These are phyloP conservation scores for Conopomorpha cramerella DNA, from an alignment of 1,140 invertebrate species.

Conservation along the genomic window DNA sequence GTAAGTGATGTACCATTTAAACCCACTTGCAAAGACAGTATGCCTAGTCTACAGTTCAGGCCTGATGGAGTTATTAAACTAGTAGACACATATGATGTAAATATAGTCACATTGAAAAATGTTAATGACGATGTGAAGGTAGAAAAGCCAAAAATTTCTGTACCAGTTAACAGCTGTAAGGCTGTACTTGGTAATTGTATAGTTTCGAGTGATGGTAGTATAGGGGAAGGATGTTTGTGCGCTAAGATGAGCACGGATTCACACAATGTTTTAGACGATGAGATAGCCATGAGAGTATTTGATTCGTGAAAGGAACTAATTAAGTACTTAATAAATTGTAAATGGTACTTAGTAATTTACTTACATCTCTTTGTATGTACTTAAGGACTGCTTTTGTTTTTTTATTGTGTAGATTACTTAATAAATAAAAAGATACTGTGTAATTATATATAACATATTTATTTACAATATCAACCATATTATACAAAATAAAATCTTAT, in stretches of 20 bases:
- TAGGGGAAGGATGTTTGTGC: constrained; percentile 40
- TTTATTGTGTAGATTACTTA: constrained; percentile 4
- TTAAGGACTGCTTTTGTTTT: constrained; percentile 5
- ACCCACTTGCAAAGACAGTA: too few relatives aligned
- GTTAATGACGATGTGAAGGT: constrained; percentile 6
- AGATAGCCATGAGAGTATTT: constrained; percentile 15
- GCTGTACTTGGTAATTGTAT: constrained; percentile 40
- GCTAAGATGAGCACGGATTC: constrained; percentile 37
- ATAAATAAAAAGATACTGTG: constrained; percentile 33
- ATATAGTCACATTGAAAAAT: constrained; percentile 11
- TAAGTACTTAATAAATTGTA: not conserved
- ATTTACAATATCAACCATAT: constrained; percentile 57
- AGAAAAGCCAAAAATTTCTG: too few relatives aligned
- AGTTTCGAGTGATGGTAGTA: constrained; percentile 34
- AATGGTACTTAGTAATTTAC: not conserved
- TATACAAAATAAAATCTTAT: constrained; percentile 58
- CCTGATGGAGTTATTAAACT: constrained; percentile 33
- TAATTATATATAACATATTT: constrained; percentile 58
- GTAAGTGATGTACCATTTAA: too few relatives aligned
- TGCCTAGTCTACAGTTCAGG: constrained; percentile 20
- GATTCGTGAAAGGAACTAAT: not conserved
- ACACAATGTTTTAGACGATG: constrained; percentile 24
- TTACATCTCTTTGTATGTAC: too few relatives aligned
- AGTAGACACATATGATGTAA: constrained; percentile 27
- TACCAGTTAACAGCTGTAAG: constrained; percentile 39